A percentile compares a stretch with the other conserved stretches of the same genome.
Evolutionary conservation across 2,113 vertebrate species (phyloP).

Genomic region (Ondatra zibethicus): DNA sequence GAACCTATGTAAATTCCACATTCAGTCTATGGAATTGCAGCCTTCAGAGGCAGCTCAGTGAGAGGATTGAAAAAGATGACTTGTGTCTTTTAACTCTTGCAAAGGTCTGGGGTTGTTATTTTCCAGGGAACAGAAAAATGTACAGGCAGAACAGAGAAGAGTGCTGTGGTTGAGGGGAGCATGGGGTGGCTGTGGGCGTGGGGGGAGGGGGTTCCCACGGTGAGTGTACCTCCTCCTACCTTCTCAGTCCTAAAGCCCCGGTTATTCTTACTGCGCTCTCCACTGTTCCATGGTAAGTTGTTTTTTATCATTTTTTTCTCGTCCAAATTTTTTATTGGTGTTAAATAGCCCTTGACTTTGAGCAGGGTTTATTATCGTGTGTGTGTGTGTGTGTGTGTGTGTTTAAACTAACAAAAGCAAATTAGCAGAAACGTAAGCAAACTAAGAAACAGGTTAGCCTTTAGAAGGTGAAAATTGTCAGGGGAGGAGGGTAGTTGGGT

Average conservation of each 20-base stretch:
- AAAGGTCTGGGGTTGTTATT: background rate
- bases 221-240: background rate
- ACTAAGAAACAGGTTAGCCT: background rate
- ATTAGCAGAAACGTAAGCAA: background rate
- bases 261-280: background rate
- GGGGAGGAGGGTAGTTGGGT: background rate
- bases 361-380: background rate
- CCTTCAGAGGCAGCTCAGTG: background rate
- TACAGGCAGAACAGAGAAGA: background rate
- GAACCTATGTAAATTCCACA: background rate
- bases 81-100: background rate
- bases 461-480: background rate
- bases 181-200: background rate
- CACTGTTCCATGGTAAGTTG: background rate
- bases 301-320: background rate
- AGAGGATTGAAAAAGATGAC: background rate
- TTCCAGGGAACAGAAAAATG: background rate
- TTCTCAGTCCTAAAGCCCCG: background rate
- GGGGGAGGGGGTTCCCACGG: fast-evolving
- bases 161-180: background rate
- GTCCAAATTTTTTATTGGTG: background rate
- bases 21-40: background rate
- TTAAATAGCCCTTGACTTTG: background rate
- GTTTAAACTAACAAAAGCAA: background rate
- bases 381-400: too few relatives aligned